phyloP scores from a whole-genome alignment of 2,113 vertebrate genomes.

The Cebidichthys violaceus region DNA sequence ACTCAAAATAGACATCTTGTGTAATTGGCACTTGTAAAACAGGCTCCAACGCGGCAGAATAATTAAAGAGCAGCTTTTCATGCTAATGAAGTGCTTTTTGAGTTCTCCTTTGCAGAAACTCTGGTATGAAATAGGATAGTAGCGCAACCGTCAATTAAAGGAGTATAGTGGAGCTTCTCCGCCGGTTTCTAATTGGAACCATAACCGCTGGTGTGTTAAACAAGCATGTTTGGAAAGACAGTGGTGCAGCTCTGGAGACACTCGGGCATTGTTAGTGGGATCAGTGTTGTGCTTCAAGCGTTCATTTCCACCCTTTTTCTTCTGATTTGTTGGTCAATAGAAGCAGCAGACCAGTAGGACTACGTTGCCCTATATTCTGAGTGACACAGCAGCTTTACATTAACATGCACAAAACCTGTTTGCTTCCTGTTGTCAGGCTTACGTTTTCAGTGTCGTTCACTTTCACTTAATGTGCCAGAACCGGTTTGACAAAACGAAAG shows the following conservation, averaged over 20 bases:
- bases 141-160: conserved; percentile 74
- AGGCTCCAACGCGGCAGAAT: conserved; percentile 42
- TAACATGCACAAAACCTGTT: conserved; percentile 28
- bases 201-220: conserved; percentile 68
- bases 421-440: conserved; percentile 20
- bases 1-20: conserved; percentile 56
- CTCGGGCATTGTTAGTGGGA: conserved; percentile 52
- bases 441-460: not conserved
- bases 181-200: conserved; percentile 75
- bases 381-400: conserved; percentile 11
- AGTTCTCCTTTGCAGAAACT: conserved; percentile 59
- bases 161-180: conserved; percentile 57
- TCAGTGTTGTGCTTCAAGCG: conserved; percentile 39
- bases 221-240: conserved; percentile 63
- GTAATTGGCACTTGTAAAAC: conserved; percentile 56
- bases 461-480: conserved; percentile 24
- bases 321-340: conserved; percentile 48
- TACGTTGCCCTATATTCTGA: conserved; percentile 19
- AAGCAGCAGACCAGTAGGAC: conserved; percentile 35
- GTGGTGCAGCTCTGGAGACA: conserved; percentile 55
- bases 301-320: conserved; percentile 34
- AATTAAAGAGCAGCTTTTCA: conserved; percentile 67
- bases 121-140: conserved; percentile 71
- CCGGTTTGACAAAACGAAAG: not conserved
- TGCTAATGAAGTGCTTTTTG: conserved; percentile 75